These are phyloP conservation scores for Lindbergichthys nudifrons DNA, from an alignment of 2,797 vertebrate species.

Conservation along the genomic window DNA sequence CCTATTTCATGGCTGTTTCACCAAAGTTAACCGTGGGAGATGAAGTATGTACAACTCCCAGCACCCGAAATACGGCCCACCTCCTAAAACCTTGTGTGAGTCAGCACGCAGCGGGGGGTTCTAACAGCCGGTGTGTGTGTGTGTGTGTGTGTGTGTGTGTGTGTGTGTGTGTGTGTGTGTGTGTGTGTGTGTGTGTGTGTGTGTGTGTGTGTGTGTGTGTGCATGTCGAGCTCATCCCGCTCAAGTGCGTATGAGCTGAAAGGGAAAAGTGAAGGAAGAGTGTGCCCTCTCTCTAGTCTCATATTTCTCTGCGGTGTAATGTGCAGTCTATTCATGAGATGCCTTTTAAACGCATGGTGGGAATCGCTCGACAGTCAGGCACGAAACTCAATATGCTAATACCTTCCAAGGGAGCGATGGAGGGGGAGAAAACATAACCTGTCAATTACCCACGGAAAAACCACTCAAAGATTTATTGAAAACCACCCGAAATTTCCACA, in stretches of 20 bases:
- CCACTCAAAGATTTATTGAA: constrained; percentile 65
- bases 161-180: neutral
- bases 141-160: constrained; percentile 2
- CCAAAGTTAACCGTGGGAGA: constrained; percentile 39
- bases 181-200: constrained; percentile 10
- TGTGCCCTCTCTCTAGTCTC: constrained; percentile 51
- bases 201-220: constrained; percentile 10
- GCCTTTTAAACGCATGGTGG: constrained; percentile 73
- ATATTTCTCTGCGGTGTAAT: constrained; percentile 68
- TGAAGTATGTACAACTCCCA: constrained; percentile 34
- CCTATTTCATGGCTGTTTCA: constrained; percentile 53
- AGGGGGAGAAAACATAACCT: constrained; percentile 72
- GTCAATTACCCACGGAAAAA: constrained; percentile 72
- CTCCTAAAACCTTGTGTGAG: constrained; percentile 54
- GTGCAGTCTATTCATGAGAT: constrained; percentile 65
- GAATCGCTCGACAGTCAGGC: constrained; percentile 69
- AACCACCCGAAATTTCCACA: constrained; percentile 50
- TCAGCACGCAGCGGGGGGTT: constrained; percentile 49
- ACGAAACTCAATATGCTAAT: constrained; percentile 75
- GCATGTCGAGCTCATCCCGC: constrained; percentile 42
- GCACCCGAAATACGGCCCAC: constrained; percentile 35
- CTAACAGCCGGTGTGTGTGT: constrained; percentile 17
- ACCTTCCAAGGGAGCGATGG: constrained; percentile 58
- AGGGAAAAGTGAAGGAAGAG: constrained; percentile 46
- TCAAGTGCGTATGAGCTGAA: constrained; percentile 39